Base-by-base conservation (phyloP, 2,113 vertebrate species). In the Verasper variegatus region DNA sequence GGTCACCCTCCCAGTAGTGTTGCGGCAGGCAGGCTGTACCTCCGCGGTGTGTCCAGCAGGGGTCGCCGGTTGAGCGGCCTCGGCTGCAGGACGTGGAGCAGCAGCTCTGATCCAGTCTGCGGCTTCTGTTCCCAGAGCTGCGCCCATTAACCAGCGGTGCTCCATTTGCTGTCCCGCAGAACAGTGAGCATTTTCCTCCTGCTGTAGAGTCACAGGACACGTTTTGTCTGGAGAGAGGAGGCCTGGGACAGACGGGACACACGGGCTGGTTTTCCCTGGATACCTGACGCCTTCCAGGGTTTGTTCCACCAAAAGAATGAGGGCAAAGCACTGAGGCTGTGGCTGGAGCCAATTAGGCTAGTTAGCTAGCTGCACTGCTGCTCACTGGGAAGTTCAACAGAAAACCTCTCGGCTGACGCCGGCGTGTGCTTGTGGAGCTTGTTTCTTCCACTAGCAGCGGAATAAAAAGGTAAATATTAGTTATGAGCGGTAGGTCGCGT, bases 181-280 rank as follows among this genome's bases (percentile, higher is more conserved):
- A 78, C 82, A 35, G 92, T 92, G 78, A 93, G 92, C 90, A 81
- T 80, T 45, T 5, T 20, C 15, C 67, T n/a, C 14, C 10, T 4
- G 1, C 47, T 45, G 40, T 9, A 0, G 18, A 35, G 23, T 6
- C 20, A 74, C 24, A 51, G 47, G 56, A 3, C 57, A 21, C 14
- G 0, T 24, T 54, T 52, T 15, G n/a, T 37, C 9, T 40, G 58
- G 35, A 12, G 27, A 40, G 31, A 37, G 31, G 20, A 42, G 14
- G 18, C 24, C 17, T 18, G 57, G 26, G 15, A 20, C 24, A 11
- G 54, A 35, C 23, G 24, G 70, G 51, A 42, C 62, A 11, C 14
- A 62, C 17, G 15, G 66, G n/a, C 49, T 2, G 15, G 17, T 86
- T 69, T 62, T 64, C 73, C 21, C 40, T 17, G 54, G 66, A 62